Evolutionary conservation across 2,113 vertebrate species (phyloP), one percentile per base, ranked within the genome.

Genomic region (Tyto alba): DNA sequence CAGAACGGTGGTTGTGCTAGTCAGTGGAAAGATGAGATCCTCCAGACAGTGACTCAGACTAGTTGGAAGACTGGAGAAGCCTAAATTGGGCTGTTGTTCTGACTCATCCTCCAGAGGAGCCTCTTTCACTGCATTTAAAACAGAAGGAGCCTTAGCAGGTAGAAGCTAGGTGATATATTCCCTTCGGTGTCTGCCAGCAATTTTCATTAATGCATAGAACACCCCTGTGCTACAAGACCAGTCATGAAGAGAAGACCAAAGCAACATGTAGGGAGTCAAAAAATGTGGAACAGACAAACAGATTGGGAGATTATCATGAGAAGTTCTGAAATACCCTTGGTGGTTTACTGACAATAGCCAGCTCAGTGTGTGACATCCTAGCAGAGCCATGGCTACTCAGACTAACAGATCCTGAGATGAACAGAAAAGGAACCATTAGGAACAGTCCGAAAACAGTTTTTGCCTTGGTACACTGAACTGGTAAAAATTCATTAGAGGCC

Each of bases 181-280:
- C 50, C 40, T 84, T 69, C 12, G 15, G 29, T 68, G 50, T 62
- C 63, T 68, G 7, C 50, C 68, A 86, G 75, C 29, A 78, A 1
- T 47, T 87, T 81, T 27, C 20, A 20, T 63, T 74, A 55, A 34
- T 86, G 16, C 10, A 9, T 38, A 34, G 57, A 73, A 52, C 29
- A 63, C 6, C 23, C 26, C 27, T 56, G 36, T 90, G 40, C 59
- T 64, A 16, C 30, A 66, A 69, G 36, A 48, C 11, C 40, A n/a
- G 40, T 25, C 19, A 18, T 17, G 3, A 57, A 43, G 63, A 83
- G 21, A 78, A 59, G 18, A 60, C 17, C 23, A 43, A 52, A 94
- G 14, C 17, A 71, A 30, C 23, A 26, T 0, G 1, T 4, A 27
- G 6, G 9, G 16, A 3, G 9, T 76, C 23, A 59, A 22, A 77